phyloP scores from a whole-genome alignment of 92 coral and sea anemone species.

The Actinernus sp. region DNA sequence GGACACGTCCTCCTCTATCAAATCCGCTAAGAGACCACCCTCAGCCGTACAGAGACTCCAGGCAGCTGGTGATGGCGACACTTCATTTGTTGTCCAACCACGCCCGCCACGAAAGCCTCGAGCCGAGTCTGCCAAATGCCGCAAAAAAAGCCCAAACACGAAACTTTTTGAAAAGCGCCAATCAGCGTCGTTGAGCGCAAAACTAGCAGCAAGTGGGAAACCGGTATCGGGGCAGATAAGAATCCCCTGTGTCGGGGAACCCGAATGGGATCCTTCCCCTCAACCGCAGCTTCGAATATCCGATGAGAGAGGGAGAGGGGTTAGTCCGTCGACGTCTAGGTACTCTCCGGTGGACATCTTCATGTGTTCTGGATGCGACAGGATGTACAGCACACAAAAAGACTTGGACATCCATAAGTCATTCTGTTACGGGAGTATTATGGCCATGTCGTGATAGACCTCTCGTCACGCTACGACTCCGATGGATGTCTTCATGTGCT shows the following conservation, averaged over 20 bases:
- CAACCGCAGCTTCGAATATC: constrained; percentile 19
- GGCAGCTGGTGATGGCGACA: constrained; percentile 14
- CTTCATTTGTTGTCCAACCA: constrained; percentile 62
- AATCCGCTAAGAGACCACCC: neutral
- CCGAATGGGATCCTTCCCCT: constrained; percentile 62
- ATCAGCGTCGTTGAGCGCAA: constrained; percentile 83
- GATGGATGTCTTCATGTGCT: constrained; percentile 77
- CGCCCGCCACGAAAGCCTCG: constrained; percentile 89
- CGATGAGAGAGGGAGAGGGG: constrained; percentile 28
- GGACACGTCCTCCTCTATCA: neutral
- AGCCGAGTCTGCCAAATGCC: constrained; percentile 77
- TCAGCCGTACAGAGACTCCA: constrained; percentile 5
- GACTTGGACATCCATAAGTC: constrained; percentile 95
- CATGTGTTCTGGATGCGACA: constrained; percentile 90
- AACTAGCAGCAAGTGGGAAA: constrained; percentile 82
- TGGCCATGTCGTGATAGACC: constrained; percentile 13
- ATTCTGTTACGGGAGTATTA: constrained; percentile 86
- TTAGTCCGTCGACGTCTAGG: constrained; percentile 62
- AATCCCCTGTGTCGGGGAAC: constrained; percentile 12
- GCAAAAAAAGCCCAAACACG: constrained; percentile 62
- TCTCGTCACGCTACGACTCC: too few relatives aligned
- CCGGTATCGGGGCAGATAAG: constrained; percentile 33
- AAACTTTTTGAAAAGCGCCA: constrained; percentile 81
- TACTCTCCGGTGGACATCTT: constrained; percentile 83
- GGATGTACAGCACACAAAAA: constrained; percentile 82